phyloP scores from a whole-genome alignment of 2,113 vertebrate species.

The Marcusenius ussheri region DNA sequence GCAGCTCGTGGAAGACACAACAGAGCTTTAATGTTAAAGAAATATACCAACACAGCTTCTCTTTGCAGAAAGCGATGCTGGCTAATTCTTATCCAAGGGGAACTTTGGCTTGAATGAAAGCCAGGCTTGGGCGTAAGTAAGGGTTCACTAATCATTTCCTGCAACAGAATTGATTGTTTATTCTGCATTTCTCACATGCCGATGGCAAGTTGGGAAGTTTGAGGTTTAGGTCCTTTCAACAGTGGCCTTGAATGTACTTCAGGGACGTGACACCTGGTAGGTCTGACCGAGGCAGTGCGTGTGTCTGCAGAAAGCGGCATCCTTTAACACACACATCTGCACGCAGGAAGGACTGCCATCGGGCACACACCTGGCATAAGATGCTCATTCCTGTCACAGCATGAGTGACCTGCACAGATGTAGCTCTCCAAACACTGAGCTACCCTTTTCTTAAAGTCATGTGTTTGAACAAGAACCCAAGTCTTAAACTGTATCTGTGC shows the following conservation, averaged over 20 bases:
- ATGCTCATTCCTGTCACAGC: neutral
- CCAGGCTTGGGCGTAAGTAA: neutral
- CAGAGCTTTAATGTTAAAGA: neutral
- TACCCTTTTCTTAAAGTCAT: neutral
- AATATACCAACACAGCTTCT: neutral
- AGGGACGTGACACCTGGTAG: neutral
- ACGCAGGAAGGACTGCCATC: neutral
- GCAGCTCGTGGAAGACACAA: neutral
- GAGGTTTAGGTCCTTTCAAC: slow-evolving; percentile 39
- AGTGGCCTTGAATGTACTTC: slow-evolving; percentile 26
- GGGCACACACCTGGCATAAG: neutral
- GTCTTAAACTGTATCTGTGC: neutral
- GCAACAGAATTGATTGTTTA: neutral
- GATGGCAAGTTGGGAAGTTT: slow-evolving; percentile 37
- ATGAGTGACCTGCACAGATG: neutral
- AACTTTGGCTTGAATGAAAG: neutral
- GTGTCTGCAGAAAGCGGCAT: neutral
- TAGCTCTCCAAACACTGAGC: neutral
- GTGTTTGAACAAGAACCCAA: neutral
- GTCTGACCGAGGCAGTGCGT: neutral
- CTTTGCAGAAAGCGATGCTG: neutral
- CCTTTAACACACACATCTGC: neutral
- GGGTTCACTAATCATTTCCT: neutral
- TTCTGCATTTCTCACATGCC: neutral
- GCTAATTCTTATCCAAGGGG: neutral